phyloP scores from a whole-genome alignment of 1,140 invertebrate species.

The Parapsyche elsis region DNA sequence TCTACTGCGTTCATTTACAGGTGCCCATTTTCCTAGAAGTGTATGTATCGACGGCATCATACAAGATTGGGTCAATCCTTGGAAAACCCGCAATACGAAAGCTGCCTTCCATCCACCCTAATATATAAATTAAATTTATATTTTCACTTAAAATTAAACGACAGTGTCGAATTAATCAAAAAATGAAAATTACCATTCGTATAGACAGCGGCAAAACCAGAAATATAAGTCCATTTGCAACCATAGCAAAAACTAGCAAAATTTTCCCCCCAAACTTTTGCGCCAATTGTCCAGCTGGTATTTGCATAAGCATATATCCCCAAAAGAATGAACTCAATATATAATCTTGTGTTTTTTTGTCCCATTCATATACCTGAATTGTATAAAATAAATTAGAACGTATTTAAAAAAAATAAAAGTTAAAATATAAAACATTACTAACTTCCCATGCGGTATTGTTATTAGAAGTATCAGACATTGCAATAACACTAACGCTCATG shows the following conservation, averaged over 20 bases:
- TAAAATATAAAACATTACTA: no score
- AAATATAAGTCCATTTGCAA: conserved; percentile 42
- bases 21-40: conserved; percentile 51
- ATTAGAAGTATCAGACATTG: conserved; percentile 72
- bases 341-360: conserved; percentile 49
- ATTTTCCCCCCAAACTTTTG: conserved; percentile 45
- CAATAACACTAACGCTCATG: conserved; percentile 79
- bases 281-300: conserved; percentile 44
- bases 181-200: conserved; percentile 34
- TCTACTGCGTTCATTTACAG: conserved; percentile 61
- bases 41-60: conserved; percentile 82
- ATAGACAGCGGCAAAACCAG: conserved; percentile 38
- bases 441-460: conserved; percentile 57
- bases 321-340: conserved; percentile 50
- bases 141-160: conserved; percentile 68
- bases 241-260: conserved; percentile 30
- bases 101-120: conserved; percentile 52
- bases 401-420: neutral
- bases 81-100: conserved; percentile 37
- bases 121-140: conserved; percentile 21
- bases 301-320: conserved; percentile 47
- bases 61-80: conserved; percentile 83
- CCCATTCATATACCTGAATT: conserved; percentile 49
- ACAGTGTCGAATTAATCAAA: conserved; percentile 62
- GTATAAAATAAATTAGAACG: neutral